Conservation (phyloP, 2,797 vertebrate genomes). For the Chelmon rostratus region DNA sequence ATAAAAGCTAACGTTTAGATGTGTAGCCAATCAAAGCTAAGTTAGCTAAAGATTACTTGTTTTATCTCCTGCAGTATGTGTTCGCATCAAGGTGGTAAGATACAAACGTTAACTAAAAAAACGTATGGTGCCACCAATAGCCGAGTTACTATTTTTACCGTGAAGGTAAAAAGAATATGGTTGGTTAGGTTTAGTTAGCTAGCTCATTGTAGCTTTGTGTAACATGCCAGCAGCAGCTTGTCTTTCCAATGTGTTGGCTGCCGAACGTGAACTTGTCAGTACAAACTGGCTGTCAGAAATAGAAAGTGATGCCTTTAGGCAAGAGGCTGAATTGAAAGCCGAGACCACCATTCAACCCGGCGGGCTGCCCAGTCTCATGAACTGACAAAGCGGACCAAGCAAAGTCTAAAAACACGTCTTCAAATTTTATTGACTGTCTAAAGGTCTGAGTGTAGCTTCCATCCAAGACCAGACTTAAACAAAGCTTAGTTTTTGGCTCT, state of each 20-base stretch:
- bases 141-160: not conserved
- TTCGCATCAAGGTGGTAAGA: not conserved
- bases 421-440: not conserved
- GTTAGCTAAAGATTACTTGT: slow-evolving; percentile 40
- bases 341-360: not conserved
- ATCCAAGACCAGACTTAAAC: not conserved
- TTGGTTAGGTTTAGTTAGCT: slow-evolving; percentile 7
- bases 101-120: not conserved
- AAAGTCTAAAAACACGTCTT: slow-evolving; percentile 11
- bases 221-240: not conserved
- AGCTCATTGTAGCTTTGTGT: slow-evolving; percentile 37
- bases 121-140: too few species aligned
- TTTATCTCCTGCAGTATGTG: not conserved
- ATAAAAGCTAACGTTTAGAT: slow-evolving; percentile 47
- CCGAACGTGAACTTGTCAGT: not conserved
- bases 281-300: not conserved
- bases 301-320: not conserved
- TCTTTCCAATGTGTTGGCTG: not conserved
- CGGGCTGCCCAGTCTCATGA: not conserved
- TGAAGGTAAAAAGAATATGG: not conserved
- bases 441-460: not conserved
- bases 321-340: not conserved
- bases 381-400: not conserved
- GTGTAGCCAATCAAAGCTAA: slow-evolving; percentile 44
- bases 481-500: not conserved